A percentile compares a stretch with the other conserved stretches of the same genome.
Conservation (phyloP, 92 coral and sea anemone species). For the Zoanthus solanderi region DNA sequence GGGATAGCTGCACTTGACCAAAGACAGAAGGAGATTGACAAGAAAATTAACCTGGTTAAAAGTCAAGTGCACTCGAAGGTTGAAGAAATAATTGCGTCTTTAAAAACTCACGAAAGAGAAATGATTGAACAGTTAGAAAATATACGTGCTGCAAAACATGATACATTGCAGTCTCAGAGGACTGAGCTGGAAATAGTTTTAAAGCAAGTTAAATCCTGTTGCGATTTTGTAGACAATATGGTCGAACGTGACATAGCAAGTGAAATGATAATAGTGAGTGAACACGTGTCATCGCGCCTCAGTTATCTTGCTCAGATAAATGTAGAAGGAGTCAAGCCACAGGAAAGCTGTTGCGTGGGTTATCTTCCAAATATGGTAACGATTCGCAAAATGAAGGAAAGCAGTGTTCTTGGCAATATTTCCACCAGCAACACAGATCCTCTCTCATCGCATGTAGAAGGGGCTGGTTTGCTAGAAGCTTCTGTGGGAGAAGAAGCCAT, state of each 20-base stretch:
- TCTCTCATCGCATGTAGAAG: constrained; percentile 69
- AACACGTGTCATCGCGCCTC: constrained; percentile 71
- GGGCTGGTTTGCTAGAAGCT: constrained; percentile 75
- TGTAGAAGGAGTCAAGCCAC: constrained; percentile 75
- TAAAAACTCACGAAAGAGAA: constrained; percentile 77
- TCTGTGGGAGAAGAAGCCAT: constrained; percentile 85
- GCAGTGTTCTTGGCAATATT: constrained; percentile 74
- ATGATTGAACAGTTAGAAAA: constrained; percentile 73
- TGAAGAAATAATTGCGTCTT: constrained; percentile 66
- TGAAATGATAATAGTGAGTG: constrained; percentile 67
- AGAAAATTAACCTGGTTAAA: constrained; percentile 69
- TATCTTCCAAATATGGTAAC: constrained; percentile 82
- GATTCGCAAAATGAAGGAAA: constrained; percentile 69
- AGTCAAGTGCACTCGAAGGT: constrained; percentile 71
- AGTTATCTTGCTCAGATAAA: constrained; percentile 60
- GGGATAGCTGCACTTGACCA: constrained; percentile 65
- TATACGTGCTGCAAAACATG: constrained; percentile 74
- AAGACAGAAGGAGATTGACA: constrained; percentile 74
- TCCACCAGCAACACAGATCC: constrained; percentile 85
- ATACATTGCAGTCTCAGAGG: constrained; percentile 69
- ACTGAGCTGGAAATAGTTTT: constrained; percentile 57
- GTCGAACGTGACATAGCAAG: constrained; percentile 71
- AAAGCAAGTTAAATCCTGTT: constrained; percentile 64
- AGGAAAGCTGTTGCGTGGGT: constrained; percentile 77
- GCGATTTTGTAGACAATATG: constrained; percentile 72